A percentile compares a stretch with the other conserved stretches of the same genome.
These are phyloP conservation scores for Andricus grossulariae DNA, from an alignment of 1,140 invertebrate species.

Conservation along the genomic window DNA sequence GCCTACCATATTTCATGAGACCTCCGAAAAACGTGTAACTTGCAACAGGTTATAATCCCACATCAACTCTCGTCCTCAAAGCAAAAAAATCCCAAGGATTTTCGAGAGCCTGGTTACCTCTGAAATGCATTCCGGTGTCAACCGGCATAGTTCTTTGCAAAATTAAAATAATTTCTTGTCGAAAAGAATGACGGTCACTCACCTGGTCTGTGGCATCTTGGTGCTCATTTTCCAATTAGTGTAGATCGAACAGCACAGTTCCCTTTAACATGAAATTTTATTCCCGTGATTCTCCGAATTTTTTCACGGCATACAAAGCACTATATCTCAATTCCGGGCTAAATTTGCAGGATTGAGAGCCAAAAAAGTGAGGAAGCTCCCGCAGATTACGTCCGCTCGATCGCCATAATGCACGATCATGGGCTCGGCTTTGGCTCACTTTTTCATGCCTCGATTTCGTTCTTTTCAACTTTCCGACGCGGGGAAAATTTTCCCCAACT, in stretches of 20 bases:
- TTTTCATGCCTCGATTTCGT: conserved; percentile 36
- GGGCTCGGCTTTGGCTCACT: conserved; percentile 44
- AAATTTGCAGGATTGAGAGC: conserved; percentile 44
- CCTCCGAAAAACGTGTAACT: conserved; percentile 6
- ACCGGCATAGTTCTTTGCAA: conserved; percentile 24
- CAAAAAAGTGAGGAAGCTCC: conserved; percentile 53
- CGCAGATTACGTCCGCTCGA: conserved; percentile 54
- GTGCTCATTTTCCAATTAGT: conserved; percentile 63
- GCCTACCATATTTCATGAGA: conserved; percentile 22
- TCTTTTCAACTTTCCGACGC: conserved; percentile 6
- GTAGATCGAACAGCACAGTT: conserved; percentile 38
- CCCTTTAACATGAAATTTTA: conserved; percentile 13
- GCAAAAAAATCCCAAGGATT: neutral
- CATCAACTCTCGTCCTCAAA: neutral
- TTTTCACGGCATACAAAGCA: neutral
- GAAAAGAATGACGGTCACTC: conserved; percentile 55
- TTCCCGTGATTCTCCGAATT: neutral
- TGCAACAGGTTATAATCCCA: conserved; percentile 9
- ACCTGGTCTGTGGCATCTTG: conserved; percentile 73
- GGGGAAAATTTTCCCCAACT: conserved; percentile 10
- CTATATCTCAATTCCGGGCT: neutral
- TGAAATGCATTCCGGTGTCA: neutral
- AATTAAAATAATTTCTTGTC: conserved; percentile 40
- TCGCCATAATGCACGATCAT: conserved; percentile 67
- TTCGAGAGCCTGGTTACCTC: neutral